These are phyloP conservation scores for Synanthedon andrenaeformis DNA, from an alignment of 2,888 invertebrate species.

Conservation along the genomic window DNA sequence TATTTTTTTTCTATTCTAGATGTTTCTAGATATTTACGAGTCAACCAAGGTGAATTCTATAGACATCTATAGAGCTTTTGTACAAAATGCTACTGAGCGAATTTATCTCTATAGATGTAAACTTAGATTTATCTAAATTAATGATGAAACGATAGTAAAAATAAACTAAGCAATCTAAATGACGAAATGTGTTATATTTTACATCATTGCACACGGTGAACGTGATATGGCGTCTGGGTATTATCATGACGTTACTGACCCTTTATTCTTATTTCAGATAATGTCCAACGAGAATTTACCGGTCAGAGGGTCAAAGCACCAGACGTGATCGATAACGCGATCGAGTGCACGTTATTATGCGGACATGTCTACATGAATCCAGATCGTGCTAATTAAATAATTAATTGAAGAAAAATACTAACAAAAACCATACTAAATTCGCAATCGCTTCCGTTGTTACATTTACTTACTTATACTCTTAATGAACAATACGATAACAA, in stretches of 20 bases:
- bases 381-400: slow-evolving; percentile 3
- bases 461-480: too few relatives aligned
- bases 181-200: slow-evolving; percentile 5
- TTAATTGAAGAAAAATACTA: too few relatives aligned
- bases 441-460: too few relatives aligned
- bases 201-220: slow-evolving; percentile 6
- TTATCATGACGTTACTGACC: slow-evolving; percentile 45
- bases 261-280: slow-evolving; percentile 50
- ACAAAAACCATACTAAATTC: too few relatives aligned
- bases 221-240: slow-evolving; percentile 4
- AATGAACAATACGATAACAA: background rate
- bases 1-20: too few relatives aligned
- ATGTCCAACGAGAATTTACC: slow-evolving; percentile 44
- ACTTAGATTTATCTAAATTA: too few relatives aligned
- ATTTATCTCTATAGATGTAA: too few relatives aligned
- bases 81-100: too few relatives aligned
- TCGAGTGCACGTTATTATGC: slow-evolving; percentile 29
- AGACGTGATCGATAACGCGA: slow-evolving; percentile 33
- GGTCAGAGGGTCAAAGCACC: slow-evolving; percentile 49
- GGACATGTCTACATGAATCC: slow-evolving; percentile 25
- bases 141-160: too few relatives aligned
- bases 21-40: too few relatives aligned
- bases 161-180: background rate
- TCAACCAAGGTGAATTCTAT: too few relatives aligned
- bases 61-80: too few relatives aligned